Evolutionary conservation across 2,888 invertebrate species (phyloP), one percentile per base, ranked within the genome.

Genomic region (Lottia gigantea): DNA sequence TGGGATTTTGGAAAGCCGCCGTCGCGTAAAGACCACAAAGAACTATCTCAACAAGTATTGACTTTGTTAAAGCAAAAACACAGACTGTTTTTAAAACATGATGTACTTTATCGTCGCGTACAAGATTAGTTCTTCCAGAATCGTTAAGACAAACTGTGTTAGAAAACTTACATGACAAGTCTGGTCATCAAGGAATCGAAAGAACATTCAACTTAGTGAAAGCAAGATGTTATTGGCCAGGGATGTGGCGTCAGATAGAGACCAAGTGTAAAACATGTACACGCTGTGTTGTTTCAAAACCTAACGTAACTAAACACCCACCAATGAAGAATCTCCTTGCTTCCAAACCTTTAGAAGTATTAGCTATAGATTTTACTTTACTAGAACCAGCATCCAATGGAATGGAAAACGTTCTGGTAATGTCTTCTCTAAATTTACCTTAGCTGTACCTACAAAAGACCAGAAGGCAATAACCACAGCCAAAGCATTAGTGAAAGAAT

Each of bases 281-380:
- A 12, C 55, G 75, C 16, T 80, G 80, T 72, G 63, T 63, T 19
- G 16, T 76, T 15, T 67, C 69, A n/a, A 74, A 75, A 61, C 0
- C 0, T n/a, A n/a, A 16, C 16, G 55, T 69, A 23, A 49, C 47
- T 4, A 63, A 66, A 23, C 49, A 1, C 0, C 45, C 70, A 55
- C 47, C 74, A 12, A 65, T 73, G 62, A 68, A 66, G 12, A 65
- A 68, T 19, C 23, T 78, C 1, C 23, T 74, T 26, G 76, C 80
- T 15, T 67, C 46, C 1, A 67, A 55, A 46, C 79, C 79, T 1
- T 46, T 78, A 11, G 76, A 78, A 47, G 68, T 75, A 16, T 55
- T 81, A 14, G 74, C 76, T 14, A 72, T 81, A 19, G 80, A 80
- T 65, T 81, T 80, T 55, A 75, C 76, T 2, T 16, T 73, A 11